Evolutionary conservation across 1,140 invertebrate species (phyloP), one percentile per base, ranked within the genome.

Genomic region (Drosophila ercepeae): DNA sequence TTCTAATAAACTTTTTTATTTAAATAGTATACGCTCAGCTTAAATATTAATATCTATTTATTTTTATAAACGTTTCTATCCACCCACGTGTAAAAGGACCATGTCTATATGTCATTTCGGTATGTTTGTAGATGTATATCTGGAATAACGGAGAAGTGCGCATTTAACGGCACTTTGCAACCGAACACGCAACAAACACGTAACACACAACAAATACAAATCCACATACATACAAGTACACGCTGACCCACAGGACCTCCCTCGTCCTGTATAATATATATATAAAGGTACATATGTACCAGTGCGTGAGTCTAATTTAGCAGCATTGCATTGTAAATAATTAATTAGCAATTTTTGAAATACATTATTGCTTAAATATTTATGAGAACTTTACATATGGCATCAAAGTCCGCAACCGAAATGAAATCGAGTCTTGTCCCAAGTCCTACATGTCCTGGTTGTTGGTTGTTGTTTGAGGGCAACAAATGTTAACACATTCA

Each of bases 271-370:
- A n/a, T n/a, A n/a, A 8, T 16, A 29, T 57, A 18, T 52, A 11
- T 39, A 16, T 16, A 39, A 5, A 7, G 3, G 13, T 8, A 16
- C 1, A 2, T 46, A 9, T 14, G n/a, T 44, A 11, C 19, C 9
- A 21, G 11, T 58, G 34, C 51, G 42, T 52, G 29, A 44, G 13
- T 63, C 41, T 69, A 69, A 63, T 73, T 58, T 52, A 54, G 58
- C 69, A 65, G 65, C 49, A 71, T 53, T 36, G 53, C 57, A 63
- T 19, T 78, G 50, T 78, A 63, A 58, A 78, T 78, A 59, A 78
- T 74, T 78, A 69, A 78, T 48, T 59, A 61, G 48, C 23, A 44
- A 69, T 63, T 68, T 61, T 39, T 58, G 44, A 58, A 73, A 74
- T 69, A 69, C 57, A 58, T 67, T 67, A 53, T 39, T 51, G 57